These are phyloP conservation scores for Pseudomyrmex gracilis DNA, from an alignment of 1,140 invertebrate genomes.

Conservation along the genomic window DNA sequence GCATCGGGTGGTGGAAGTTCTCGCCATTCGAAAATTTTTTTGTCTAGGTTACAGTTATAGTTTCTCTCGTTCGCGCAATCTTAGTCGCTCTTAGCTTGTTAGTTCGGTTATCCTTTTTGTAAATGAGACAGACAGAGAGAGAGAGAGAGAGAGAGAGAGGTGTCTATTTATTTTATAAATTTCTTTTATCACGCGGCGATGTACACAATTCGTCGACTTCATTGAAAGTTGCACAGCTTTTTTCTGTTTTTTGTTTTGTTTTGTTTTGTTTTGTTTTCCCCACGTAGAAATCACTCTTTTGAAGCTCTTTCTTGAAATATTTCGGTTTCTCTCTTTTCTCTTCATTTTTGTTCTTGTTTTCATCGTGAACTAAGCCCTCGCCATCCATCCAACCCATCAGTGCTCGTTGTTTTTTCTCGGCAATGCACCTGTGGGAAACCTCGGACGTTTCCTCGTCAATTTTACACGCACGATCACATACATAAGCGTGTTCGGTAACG, in stretches of 20 bases:
- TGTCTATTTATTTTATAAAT: neutral
- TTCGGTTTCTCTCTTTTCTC: conserved; percentile 9
- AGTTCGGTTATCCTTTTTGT: neutral
- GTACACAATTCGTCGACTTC: neutral
- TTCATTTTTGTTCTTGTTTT: neutral
- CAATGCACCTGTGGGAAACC: conserved; percentile 77
- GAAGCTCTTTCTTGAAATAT: neutral
- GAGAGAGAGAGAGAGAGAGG: neutral
- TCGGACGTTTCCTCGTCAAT: conserved; percentile 15
- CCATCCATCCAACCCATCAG: conserved; percentile 77
- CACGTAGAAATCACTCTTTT: conserved; percentile 17
- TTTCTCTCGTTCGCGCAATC: conserved; percentile 24
- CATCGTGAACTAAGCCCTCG: conserved; percentile 80
- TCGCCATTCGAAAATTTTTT: conserved; percentile 47
- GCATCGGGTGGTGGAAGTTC: conserved; percentile 41
- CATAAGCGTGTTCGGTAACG: conserved; percentile 6
- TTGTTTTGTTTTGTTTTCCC: neutral
- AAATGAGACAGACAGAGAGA: too few relatives aligned
- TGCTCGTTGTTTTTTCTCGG: conserved; percentile 74
- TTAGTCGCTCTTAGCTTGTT: conserved; percentile 12
- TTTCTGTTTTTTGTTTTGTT: conserved; percentile 20
- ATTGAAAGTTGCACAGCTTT: conserved; percentile 20
- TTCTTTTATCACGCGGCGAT: neutral
- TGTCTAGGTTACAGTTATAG: neutral
- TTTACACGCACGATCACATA: conserved; percentile 3